Evolutionary conservation across 2,113 vertebrate genomes (phyloP).

Genomic region (Osmerus eperlanus): DNA sequence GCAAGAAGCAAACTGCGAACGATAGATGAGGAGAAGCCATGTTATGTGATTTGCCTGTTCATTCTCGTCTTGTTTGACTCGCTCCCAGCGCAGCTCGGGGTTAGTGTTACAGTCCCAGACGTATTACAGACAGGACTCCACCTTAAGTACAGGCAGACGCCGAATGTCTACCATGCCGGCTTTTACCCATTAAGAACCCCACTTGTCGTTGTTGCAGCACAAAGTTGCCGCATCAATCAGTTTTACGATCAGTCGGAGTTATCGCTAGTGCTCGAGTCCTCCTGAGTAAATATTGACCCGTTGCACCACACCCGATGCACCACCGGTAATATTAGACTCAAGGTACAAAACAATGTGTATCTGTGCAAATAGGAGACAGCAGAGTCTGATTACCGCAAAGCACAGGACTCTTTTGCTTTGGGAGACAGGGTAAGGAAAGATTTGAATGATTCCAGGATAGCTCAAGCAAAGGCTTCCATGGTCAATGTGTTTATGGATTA

Average conservation of each 20-base stretch:
- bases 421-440: too few relatives aligned
- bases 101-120: constrained; percentile 57
- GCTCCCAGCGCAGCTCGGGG: constrained; percentile 19
- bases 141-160: constrained; percentile 47
- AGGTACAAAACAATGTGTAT: neutral
- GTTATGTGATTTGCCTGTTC: constrained; percentile 47
- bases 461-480: too few relatives aligned
- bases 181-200: constrained; percentile 47
- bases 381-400: neutral
- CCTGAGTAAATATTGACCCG: constrained; percentile 57
- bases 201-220: constrained; percentile 22
- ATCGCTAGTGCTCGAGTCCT: constrained; percentile 59
- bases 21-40: constrained; percentile 20
- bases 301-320: neutral
- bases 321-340: neutral
- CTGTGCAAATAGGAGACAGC: neutral
- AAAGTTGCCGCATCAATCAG: constrained; percentile 52
- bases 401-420: neutral
- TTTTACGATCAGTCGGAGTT: constrained; percentile 57
- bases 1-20: too few relatives aligned
- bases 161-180: constrained; percentile 23
- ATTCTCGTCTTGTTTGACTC: neutral
- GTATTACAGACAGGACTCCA: constrained; percentile 51
- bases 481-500: too few relatives aligned
- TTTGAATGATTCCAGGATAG: too few relatives aligned